A percentile compares a stretch with the other conserved stretches of the same genome.
phyloP scores from a whole-genome alignment of 2,888 invertebrate genomes.

The Eulithis prunata region DNA sequence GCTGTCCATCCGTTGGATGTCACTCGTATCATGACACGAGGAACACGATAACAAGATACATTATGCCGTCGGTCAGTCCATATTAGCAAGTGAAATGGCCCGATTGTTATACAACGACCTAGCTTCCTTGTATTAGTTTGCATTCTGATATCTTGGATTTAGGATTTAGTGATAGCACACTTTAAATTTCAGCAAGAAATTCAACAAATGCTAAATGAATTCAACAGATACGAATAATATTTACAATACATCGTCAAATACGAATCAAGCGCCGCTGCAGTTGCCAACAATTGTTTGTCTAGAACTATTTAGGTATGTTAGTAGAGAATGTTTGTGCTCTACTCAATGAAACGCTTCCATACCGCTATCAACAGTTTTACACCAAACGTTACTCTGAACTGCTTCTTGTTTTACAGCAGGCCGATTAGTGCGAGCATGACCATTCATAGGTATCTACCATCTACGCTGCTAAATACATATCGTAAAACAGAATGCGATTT shows the following conservation, averaged over 20 bases:
- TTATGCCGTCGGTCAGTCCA: slow-evolving; percentile 50
- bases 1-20: slow-evolving; percentile 33
- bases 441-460: slow-evolving; percentile 14
- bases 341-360: slow-evolving; percentile 10
- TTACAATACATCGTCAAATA: slow-evolving; percentile 6
- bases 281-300: slow-evolving; percentile 16
- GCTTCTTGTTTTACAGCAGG: slow-evolving; percentile 25
- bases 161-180: slow-evolving; percentile 12
- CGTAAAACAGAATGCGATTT: slow-evolving; percentile 51
- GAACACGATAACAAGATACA: slow-evolving; percentile 51
- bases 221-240: slow-evolving; percentile 7
- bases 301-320: not conserved
- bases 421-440: slow-evolving; percentile 25
- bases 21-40: slow-evolving; percentile 30
- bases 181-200: slow-evolving; percentile 1
- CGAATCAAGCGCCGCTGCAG: slow-evolving; percentile 11
- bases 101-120: slow-evolving; percentile 60
- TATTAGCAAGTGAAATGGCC: slow-evolving; percentile 69
- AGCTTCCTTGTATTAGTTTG: slow-evolving; percentile 46
- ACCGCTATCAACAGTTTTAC: slow-evolving; percentile 10
- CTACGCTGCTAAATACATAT: slow-evolving; percentile 34
- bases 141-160: slow-evolving; percentile 37
- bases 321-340: slow-evolving; percentile 4
- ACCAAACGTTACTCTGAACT: slow-evolving; percentile 24
- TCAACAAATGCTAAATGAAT: slow-evolving; percentile 14